Evolutionary conservation across 2,113 vertebrate genomes (phyloP).

Genomic region (Podarcis raffonei): DNA sequence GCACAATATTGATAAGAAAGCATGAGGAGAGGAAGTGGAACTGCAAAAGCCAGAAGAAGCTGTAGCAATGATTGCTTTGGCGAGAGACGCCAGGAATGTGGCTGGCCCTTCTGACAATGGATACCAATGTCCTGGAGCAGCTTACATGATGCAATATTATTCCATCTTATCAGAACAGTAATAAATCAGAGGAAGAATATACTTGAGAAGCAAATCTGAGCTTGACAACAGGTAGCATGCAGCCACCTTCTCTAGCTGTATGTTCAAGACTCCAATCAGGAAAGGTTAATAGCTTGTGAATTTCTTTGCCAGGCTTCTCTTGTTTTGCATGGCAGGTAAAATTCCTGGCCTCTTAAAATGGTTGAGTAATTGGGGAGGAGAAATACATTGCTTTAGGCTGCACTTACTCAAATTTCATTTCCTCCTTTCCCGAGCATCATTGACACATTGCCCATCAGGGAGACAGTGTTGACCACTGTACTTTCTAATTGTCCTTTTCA

Average conservation of each 20-base stretch:
- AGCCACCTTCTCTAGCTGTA: constrained; percentile 55
- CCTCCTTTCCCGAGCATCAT: not conserved
- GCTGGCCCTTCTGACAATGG: not conserved
- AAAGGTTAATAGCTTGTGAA: constrained; percentile 72
- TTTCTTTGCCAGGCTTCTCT: constrained; percentile 47
- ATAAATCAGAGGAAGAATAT: constrained; percentile 53
- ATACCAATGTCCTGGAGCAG: not conserved
- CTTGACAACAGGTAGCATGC: constrained; percentile 25
- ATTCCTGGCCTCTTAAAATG: constrained; percentile 40
- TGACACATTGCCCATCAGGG: not conserved
- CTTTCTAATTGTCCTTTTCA: constrained; percentile 39
- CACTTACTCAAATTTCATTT: constrained; percentile 26
- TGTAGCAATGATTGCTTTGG: not conserved
- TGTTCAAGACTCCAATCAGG: constrained; percentile 66
- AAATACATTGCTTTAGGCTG: constrained; percentile 1
- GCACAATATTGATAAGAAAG: not conserved
- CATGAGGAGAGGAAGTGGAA: not conserved
- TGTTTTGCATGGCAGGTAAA: constrained; percentile 22
- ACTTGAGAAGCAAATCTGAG: constrained; percentile 46
- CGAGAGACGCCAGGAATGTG: not conserved
- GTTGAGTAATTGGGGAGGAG: constrained; percentile 44
- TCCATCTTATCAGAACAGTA: constrained; percentile 32
- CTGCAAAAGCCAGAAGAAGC: not conserved
- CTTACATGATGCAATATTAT: not conserved
- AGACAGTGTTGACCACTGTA: not conserved